Conservation (phyloP, 2,888 invertebrate genomes). For the Fragum fragum region DNA sequence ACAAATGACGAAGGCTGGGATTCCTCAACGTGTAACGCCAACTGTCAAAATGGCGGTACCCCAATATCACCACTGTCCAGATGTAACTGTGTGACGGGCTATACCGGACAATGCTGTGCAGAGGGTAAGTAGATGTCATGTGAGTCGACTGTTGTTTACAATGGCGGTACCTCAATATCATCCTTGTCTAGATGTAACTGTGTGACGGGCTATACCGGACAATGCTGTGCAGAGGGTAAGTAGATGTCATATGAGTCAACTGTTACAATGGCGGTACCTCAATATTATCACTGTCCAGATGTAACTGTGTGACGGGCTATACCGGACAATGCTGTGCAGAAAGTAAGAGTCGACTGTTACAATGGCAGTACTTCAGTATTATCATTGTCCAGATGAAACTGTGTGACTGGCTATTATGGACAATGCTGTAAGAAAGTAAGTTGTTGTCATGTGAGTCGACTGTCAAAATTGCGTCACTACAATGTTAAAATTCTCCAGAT, state of each 20-base stretch:
- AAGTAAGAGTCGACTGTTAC: conserved; percentile 34
- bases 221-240: conserved; percentile 42
- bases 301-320: conserved; percentile 39
- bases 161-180: conserved; percentile 29
- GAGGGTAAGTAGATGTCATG: conserved; percentile 27
- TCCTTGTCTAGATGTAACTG: conserved; percentile 25
- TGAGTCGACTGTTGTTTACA: too few species aligned
- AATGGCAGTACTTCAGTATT: conserved; percentile 33
- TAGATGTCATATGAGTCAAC: too few species aligned
- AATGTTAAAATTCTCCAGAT: not conserved
- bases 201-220: conserved; percentile 30
- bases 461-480: conserved; percentile 39
- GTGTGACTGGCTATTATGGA: conserved; percentile 34
- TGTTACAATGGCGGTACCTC: conserved; percentile 40
- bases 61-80: not conserved
- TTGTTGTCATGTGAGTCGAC: too few species aligned
- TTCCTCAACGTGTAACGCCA: conserved; percentile 32
- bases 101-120: conserved; percentile 36
- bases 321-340: conserved; percentile 37
- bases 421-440: conserved; percentile 41
- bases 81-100: conserved; percentile 41
- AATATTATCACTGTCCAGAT: not conserved
- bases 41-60: conserved; percentile 40
- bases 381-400: conserved; percentile 15
- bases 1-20: conserved; percentile 39